Percentiles rank a stretch among this genome's conserved stretches.
Conservation (phyloP, 2,797 vertebrate species). For the Oceanodroma leucorhoa region DNA sequence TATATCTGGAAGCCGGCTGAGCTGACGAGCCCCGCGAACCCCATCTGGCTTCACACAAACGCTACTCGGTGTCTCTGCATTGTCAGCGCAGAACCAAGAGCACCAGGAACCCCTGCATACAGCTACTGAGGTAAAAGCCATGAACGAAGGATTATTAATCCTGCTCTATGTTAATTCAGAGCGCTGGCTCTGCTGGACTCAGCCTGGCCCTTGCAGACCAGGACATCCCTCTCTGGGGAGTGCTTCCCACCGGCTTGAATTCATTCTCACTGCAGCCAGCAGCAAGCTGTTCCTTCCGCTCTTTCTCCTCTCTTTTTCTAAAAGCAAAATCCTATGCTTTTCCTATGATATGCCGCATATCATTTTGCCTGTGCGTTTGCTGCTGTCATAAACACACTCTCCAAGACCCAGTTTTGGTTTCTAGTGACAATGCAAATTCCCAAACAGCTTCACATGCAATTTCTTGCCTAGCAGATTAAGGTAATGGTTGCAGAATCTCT, state of each 20-base stretch:
- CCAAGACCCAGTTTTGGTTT: not conserved
- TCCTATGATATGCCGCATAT: not conserved
- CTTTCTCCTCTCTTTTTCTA: not conserved
- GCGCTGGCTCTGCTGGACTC: not conserved
- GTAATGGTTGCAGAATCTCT: not conserved
- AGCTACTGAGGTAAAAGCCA: not conserved
- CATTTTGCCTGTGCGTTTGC: not conserved
- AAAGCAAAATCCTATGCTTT: not conserved
- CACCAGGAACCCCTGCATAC: not conserved
- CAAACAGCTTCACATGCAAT: not conserved
- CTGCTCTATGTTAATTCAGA: not conserved
- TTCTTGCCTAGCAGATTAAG: not conserved
- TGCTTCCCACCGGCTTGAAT: not conserved
- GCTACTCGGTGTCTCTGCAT: accelerated
- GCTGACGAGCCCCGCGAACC: not conserved
- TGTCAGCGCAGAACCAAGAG: not conserved
- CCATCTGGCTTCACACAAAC: not conserved
- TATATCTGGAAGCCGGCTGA: not conserved
- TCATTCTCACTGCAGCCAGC: not conserved
- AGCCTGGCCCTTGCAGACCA: not conserved
- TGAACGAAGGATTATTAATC: not conserved
- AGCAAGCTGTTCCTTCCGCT: not conserved
- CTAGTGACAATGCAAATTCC: not conserved
- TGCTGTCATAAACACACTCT: not conserved
- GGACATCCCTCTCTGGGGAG: not conserved